These are phyloP conservation scores for Erebia epiphron DNA, from an alignment of 2,888 invertebrate genomes.

Conservation along the genomic window DNA sequence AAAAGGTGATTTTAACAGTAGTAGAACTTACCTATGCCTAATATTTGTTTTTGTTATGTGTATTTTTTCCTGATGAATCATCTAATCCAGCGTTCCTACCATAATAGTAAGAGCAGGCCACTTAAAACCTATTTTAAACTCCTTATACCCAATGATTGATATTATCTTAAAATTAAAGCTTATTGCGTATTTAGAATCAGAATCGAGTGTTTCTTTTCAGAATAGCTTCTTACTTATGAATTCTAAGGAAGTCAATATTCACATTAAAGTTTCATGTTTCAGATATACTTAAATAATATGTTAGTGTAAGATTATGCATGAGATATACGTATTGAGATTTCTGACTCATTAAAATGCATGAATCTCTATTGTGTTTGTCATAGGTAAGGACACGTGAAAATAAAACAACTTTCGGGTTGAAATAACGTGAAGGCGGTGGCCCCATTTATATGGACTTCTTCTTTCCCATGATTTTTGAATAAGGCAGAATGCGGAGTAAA, in stretches of 20 bases:
- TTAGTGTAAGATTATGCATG: too few relatives aligned
- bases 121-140: constrained; percentile 3
- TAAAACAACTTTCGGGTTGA: too few relatives aligned
- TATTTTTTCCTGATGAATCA: constrained; percentile 1
- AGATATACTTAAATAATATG: too few relatives aligned
- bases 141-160: not conserved
- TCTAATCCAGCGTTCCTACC: not conserved
- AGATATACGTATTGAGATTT: not conserved
- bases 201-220: not conserved
- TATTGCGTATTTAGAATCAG: not conserved
- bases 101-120: not conserved
- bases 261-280: too few relatives aligned
- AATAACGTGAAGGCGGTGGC: too few relatives aligned
- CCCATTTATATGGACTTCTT: too few relatives aligned
- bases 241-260: too few relatives aligned
- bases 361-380: too few relatives aligned
- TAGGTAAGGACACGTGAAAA: too few relatives aligned
- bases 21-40: too few relatives aligned
- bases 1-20: too few relatives aligned
- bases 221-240: too few relatives aligned
- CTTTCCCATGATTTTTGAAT: not conserved
- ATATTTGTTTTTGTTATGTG: not conserved
- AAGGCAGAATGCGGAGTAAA: not conserved
- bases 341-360: not conserved
- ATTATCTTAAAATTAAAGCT: not conserved